Evolutionary conservation across 2,113 vertebrate genomes (phyloP), one percentile per base, ranked within the genome.

Genomic region (Oryzias melastigma): DNA sequence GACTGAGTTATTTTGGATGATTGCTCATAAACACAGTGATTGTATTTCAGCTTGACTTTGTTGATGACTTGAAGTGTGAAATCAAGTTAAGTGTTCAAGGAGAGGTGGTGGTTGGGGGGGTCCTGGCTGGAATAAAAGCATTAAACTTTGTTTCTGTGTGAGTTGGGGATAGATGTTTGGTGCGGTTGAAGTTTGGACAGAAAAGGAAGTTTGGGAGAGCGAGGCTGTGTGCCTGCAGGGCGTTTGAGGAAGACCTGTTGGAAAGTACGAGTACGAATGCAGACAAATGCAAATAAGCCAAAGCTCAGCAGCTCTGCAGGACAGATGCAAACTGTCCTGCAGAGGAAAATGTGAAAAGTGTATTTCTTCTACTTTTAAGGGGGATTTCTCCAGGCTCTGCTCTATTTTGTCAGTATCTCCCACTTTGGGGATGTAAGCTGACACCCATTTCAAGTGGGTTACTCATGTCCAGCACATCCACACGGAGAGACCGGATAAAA

Each of bases 391-490:
- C 74, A 72, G 72, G 77, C 68, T 74, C 63, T 91, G 68, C 62
- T 77, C 73, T 63, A 44, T 65, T 74, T 55, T 70, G 73, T 80
- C 71, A 90, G 91, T 78, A 93, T 94, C 92, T 93, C 86, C 92
- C 91, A 93, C 92, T 91, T 90, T 44, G 91, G 91, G 93, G 92
- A 94, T 96, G 97, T 97, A 99, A 99, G 92, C 92, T 72, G 97
- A 93, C 92, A 92, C 88, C 84, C 85, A 91, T 90, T 93, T 92
- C 90, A 86, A 99, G 95, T 95, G 94, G 93, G 95, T 97, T 97
- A 95, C 94, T 97, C 95, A 93, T 97, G 95, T 97, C 95, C 95
- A 98, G 95, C 95, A 97, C 95, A 96, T 98, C 95, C 95, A 97
- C 95, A 95, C 94, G 96, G 86, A 97, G 94, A 96, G 94, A 94